These are phyloP conservation scores for Drosophila ercepeae DNA, from an alignment of 1,140 invertebrate genomes.

Conservation along the genomic window DNA sequence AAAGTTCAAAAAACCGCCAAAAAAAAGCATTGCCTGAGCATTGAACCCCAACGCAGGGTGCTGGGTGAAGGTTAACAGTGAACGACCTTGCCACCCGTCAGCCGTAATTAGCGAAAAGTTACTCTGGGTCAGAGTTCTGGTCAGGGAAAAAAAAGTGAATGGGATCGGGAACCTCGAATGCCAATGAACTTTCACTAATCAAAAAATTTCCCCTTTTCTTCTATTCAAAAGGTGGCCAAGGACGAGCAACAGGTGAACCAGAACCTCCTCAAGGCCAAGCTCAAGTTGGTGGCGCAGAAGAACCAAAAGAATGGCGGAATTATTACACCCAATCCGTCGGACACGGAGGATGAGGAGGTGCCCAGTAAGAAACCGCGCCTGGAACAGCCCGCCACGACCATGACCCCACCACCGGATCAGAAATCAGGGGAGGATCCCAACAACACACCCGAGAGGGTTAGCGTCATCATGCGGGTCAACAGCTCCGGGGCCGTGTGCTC, in stretches of 20 bases:
- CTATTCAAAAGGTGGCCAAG: slow-evolving; percentile 47
- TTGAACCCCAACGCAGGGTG: slow-evolving; percentile 37
- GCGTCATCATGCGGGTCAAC: slow-evolving; percentile 92
- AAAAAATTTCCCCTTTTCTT: slow-evolving; percentile 2
- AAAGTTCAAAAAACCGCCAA: slow-evolving; percentile 55
- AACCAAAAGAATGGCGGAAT: slow-evolving; percentile 61
- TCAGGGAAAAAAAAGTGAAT: slow-evolving; percentile 38
- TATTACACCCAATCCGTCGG: slow-evolving; percentile 85
- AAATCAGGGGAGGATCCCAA: slow-evolving; percentile 30
- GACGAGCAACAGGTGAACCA: slow-evolving; percentile 68
- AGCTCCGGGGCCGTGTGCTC: slow-evolving; percentile 86
- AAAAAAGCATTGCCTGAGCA: slow-evolving; percentile 16
- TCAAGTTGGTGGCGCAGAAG: slow-evolving; percentile 67
- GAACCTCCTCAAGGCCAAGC: slow-evolving; percentile 73
- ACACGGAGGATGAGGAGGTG: slow-evolving; percentile 84
- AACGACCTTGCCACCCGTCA: slow-evolving; percentile 55
- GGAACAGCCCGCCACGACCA: slow-evolving; percentile 57
- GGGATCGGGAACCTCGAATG: slow-evolving; percentile 25
- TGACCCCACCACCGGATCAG: slow-evolving; percentile 75
- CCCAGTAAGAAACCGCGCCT: slow-evolving; percentile 83
- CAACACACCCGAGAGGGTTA: slow-evolving; percentile 77
- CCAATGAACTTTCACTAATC: slow-evolving; percentile 53
- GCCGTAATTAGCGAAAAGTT: slow-evolving; percentile 67
- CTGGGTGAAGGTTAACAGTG: slow-evolving; percentile 63
- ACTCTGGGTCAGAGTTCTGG: slow-evolving; percentile 65